These are phyloP conservation scores for Geopemphigus sp. DNA, from an alignment of 1,140 invertebrate species.

Conservation along the genomic window DNA sequence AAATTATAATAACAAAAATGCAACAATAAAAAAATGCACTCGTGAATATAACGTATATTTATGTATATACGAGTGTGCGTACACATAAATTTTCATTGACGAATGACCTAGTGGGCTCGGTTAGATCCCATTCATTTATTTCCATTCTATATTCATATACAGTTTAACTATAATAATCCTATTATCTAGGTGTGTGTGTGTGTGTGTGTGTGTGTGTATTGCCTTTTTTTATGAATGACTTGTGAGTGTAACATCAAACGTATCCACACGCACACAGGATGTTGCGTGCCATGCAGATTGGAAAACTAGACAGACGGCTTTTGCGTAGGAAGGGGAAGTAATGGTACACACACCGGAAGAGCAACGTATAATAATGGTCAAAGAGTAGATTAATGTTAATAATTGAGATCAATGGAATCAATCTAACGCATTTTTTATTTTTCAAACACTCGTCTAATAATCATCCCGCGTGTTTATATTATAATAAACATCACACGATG, in stretches of 20 bases:
- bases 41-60: not conserved
- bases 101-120: constrained; percentile 42
- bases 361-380: constrained; percentile 14
- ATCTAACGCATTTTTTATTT: not conserved
- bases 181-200: constrained; percentile 47
- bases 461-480: no score
- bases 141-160: constrained; percentile 12
- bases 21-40: not conserved
- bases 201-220: not conserved
- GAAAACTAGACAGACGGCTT: constrained; percentile 40
- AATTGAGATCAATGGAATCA: constrained; percentile 29
- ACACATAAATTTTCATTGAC: not conserved
- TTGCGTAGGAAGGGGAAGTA: constrained; percentile 31
- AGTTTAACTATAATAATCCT: constrained; percentile 18
- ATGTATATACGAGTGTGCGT: not conserved
- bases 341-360: not conserved
- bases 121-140: constrained; percentile 36
- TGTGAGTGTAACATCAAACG: constrained; percentile 23
- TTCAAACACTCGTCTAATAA: no score
- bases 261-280: constrained; percentile 25
- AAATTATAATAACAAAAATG: not conserved
- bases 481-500: not conserved
- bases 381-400: constrained; percentile 3
- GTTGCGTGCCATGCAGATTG: constrained; percentile 28
- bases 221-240: constrained; percentile 43